A percentile compares a stretch with the other conserved stretches of the same genome.
Conservation (phyloP, 2,113 vertebrate genomes). For the Syrmaticus mikado region DNA sequence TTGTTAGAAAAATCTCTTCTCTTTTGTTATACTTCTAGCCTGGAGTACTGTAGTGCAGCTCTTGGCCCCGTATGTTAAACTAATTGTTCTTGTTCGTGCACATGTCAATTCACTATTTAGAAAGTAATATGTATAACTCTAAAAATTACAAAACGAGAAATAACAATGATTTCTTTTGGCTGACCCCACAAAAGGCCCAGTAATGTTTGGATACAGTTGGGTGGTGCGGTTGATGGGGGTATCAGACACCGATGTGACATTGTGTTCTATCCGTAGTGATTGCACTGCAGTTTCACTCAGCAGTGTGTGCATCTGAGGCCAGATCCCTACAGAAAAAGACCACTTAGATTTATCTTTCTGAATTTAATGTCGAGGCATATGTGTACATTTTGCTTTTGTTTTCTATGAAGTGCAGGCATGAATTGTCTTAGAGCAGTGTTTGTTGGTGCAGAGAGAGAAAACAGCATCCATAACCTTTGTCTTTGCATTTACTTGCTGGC, state of each 20-base stretch:
- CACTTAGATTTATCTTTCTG: not conserved
- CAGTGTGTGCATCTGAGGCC: not conserved
- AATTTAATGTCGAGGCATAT: conserved; percentile 10
- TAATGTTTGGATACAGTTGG: not conserved
- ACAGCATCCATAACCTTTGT: not conserved
- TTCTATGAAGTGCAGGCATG: not conserved
- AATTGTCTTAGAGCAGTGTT: not conserved
- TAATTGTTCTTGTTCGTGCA: not conserved
- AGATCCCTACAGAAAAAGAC: not conserved
- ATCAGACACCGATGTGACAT: not conserved
- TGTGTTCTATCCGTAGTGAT: not conserved
- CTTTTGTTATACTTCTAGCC: not conserved
- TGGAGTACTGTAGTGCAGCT: not conserved
- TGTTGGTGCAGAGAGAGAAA: not conserved
- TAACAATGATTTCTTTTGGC: not conserved
- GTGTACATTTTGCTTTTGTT: conserved; percentile 38
- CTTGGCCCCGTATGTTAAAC: not conserved
- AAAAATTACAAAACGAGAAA: not conserved
- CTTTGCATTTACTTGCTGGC: not conserved
- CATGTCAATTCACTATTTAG: not conserved
- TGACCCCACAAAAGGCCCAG: not conserved
- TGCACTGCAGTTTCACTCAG: not conserved
- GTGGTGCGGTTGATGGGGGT: not conserved
- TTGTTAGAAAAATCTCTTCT: not conserved
- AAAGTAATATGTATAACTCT: not conserved